Evolutionary conservation across 2,113 vertebrate species (phyloP).

Genomic region (Willisornis vidua): DNA sequence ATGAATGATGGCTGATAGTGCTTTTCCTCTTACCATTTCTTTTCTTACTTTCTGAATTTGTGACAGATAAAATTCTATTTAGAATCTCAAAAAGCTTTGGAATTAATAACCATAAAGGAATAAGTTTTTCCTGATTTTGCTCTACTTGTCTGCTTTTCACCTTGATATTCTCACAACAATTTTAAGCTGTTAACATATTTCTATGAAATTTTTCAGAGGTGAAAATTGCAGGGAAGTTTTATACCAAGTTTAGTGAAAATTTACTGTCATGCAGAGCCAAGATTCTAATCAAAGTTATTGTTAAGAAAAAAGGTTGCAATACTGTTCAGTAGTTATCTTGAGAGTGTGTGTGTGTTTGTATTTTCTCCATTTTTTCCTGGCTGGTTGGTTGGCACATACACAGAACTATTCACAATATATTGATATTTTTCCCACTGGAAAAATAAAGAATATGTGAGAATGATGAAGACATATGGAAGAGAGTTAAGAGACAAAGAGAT

Average conservation of each 20-base stretch:
- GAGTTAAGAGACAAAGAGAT: background rate
- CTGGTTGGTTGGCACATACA: background rate
- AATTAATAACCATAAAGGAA: background rate
- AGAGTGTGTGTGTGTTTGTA: no score
- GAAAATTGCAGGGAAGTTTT: background rate
- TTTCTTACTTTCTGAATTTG: background rate
- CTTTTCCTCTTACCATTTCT: background rate
- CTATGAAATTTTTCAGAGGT: background rate
- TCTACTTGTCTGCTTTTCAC: background rate
- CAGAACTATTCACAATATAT: background rate
- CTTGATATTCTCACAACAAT: background rate
- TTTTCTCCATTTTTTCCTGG: background rate
- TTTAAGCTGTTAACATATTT: background rate
- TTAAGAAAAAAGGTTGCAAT: background rate
- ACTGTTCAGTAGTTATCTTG: background rate
- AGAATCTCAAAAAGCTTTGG: background rate
- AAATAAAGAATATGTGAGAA: background rate
- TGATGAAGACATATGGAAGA: background rate
- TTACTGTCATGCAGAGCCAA: background rate
- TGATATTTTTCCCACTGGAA: background rate
- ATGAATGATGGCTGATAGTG: background rate
- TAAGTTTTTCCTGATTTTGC: background rate
- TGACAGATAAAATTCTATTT: background rate
- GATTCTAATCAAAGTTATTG: background rate
- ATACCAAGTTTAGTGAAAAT: background rate